Percentiles rank a stretch among this genome's conserved stretches.
Evolutionary conservation across 2,113 vertebrate genomes (phyloP).

Genomic region (Cheirogaleus medius): DNA sequence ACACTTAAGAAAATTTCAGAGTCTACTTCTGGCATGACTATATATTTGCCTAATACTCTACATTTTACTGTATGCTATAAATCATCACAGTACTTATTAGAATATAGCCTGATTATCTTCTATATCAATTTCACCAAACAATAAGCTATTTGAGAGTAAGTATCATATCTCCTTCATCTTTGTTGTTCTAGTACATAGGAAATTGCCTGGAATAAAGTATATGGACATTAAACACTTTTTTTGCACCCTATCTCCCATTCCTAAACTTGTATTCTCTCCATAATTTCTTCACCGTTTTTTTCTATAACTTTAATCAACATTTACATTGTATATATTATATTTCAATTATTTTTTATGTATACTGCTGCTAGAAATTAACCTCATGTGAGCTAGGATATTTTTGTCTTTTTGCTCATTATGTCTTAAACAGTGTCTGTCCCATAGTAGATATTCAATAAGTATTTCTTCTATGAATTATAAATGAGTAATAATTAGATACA

Average conservation of each 20-base stretch:
- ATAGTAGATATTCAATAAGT: neutral
- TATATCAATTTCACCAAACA: neutral
- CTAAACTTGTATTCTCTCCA: neutral
- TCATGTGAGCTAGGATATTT: neutral
- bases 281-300: neutral
- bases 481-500: neutral
- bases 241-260: neutral
- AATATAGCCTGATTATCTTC: neutral
- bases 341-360: neutral
- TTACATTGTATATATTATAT: neutral
- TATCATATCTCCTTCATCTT: rapidly evolving
- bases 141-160: neutral
- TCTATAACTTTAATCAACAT: neutral
- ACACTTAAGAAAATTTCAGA: neutral
- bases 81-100: neutral
- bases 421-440: neutral
- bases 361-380: neutral
- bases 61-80: neutral
- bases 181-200: neutral
- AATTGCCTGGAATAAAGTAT: neutral
- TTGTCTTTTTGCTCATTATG: neutral
- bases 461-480: neutral
- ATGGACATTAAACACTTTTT: neutral
- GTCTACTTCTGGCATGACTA: neutral
- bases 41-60: neutral